A percentile compares a stretch with the other conserved stretches of the same genome.
phyloP scores from a whole-genome alignment of 2,113 vertebrate genomes.

The Hippocampus zosterae region DNA sequence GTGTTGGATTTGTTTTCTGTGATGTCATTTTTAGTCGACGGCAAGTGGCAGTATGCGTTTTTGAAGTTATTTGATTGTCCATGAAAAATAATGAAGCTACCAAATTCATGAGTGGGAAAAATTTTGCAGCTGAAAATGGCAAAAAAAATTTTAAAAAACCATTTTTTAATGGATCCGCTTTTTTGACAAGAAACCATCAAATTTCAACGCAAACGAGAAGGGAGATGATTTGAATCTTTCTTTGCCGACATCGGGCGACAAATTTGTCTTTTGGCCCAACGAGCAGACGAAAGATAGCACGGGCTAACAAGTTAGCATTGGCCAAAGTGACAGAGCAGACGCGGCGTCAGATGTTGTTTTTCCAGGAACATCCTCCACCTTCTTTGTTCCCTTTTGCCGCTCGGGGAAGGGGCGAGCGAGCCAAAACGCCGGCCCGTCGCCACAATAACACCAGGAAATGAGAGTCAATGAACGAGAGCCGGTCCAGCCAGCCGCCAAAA shows the following conservation, averaged over 20 bases:
- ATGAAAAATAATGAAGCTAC: too few relatives aligned
- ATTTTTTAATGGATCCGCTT: too few relatives aligned
- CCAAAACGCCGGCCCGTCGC: not conserved
- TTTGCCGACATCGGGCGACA: not conserved
- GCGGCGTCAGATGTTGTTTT: constrained; percentile 4
- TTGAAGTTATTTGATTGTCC: too few relatives aligned
- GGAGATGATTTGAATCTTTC: not conserved
- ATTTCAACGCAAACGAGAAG: not conserved
- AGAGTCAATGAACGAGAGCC: not conserved
- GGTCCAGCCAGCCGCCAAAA: not conserved
- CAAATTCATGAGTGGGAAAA: too few relatives aligned
- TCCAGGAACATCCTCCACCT: constrained; percentile 1
- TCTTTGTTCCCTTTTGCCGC: not conserved
- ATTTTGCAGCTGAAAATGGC: too few relatives aligned
- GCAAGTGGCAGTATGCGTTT: too few relatives aligned
- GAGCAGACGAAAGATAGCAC: not conserved
- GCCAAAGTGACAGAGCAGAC: not conserved
- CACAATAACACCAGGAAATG: constrained; percentile 8
- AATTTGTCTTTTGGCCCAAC: not conserved
- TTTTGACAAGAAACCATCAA: too few relatives aligned
- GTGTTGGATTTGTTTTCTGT: too few relatives aligned
- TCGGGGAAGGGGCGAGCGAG: not conserved
- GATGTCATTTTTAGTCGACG: too few relatives aligned
- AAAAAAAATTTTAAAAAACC: too few relatives aligned
- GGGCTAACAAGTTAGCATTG: not conserved